Conservation (phyloP, 2,888 invertebrate genomes). For the Eudasyphora cyanicolor region DNA sequence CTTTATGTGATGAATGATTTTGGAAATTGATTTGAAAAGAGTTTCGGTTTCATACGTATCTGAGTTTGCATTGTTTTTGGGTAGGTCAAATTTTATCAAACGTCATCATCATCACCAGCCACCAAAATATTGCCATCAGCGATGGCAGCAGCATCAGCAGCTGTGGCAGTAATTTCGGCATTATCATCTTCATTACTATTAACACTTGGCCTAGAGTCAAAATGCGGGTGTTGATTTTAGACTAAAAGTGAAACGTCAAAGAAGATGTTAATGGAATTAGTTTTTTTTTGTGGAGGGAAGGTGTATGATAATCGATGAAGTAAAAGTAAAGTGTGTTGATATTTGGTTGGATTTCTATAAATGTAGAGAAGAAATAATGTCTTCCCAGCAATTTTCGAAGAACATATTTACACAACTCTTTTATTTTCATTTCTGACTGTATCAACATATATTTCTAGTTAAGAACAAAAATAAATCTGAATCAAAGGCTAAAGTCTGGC, state of each 20-base stretch:
- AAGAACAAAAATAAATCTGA: too few relatives aligned
- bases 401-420: too few relatives aligned
- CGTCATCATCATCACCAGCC: constrained; percentile 35
- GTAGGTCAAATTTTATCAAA: constrained; percentile 40
- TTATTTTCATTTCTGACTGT: too few relatives aligned
- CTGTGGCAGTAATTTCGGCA: constrained; percentile 52
- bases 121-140: background rate
- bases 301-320: background rate
- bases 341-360: background rate
- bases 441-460: too few relatives aligned
- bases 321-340: background rate
- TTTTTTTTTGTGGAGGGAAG: background rate
- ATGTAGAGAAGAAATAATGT: too few relatives aligned
- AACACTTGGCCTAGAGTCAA: constrained; percentile 45
- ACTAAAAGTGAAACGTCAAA: constrained; percentile 36
- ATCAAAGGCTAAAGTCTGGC: too few relatives aligned
- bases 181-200: constrained; percentile 50
- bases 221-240: constrained; percentile 54
- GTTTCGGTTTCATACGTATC: background rate
- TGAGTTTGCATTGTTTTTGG: constrained; percentile 31
- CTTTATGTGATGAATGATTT: constrained; percentile 42
- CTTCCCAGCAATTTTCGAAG: too few relatives aligned
- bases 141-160: constrained; percentile 17
- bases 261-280: constrained; percentile 37
- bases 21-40: constrained; percentile 27